A percentile compares a stretch with the other conserved stretches of the same genome.
Evolutionary conservation across 2,888 invertebrate species (phyloP).

Genomic region (Erebia ligea): DNA sequence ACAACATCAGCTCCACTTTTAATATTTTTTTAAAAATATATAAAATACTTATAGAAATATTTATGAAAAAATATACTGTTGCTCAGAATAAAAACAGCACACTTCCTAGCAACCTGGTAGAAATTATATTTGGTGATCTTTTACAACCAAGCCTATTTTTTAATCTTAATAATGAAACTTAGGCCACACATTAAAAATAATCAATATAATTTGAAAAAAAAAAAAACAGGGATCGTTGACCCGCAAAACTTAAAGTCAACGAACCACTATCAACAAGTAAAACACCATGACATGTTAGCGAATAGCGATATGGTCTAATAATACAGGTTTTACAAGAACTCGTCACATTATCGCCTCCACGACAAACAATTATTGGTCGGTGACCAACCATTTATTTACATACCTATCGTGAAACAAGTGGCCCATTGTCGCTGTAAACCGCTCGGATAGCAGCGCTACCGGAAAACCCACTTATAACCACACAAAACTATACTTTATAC

Average conservation of each 20-base stretch:
- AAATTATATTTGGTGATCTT: too few species aligned
- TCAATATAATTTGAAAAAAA: background rate
- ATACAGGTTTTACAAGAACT: conserved; percentile 46
- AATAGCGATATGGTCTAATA: conserved; percentile 33
- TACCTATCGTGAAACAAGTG: conserved; percentile 77
- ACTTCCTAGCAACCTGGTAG: too few species aligned
- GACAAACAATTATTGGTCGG: conserved; percentile 65
- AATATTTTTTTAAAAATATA: too few species aligned
- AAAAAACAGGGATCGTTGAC: conserved; percentile 22
- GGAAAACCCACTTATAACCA: conserved; percentile 58
- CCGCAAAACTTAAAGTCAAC: conserved; percentile 29
- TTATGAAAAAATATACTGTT: too few species aligned
- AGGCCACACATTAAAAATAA: too few species aligned
- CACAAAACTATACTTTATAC: conserved; percentile 49
- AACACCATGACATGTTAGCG: conserved; percentile 22
- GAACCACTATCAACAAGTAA: conserved; percentile 33
- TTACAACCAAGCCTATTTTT: too few species aligned
- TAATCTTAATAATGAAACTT: too few species aligned
- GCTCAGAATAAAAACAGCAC: too few species aligned
- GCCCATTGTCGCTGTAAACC: conserved; percentile 72
- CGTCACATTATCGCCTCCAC: conserved; percentile 54
- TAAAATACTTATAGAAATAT: too few species aligned
- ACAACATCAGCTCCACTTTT: too few species aligned
- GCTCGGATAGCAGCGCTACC: conserved; percentile 69
- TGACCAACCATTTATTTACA: conserved; percentile 81